Evolutionary conservation across 2,797 vertebrate genomes (phyloP), one percentile per base, ranked within the genome.

Genomic region (Poeciliopsis infans): DNA sequence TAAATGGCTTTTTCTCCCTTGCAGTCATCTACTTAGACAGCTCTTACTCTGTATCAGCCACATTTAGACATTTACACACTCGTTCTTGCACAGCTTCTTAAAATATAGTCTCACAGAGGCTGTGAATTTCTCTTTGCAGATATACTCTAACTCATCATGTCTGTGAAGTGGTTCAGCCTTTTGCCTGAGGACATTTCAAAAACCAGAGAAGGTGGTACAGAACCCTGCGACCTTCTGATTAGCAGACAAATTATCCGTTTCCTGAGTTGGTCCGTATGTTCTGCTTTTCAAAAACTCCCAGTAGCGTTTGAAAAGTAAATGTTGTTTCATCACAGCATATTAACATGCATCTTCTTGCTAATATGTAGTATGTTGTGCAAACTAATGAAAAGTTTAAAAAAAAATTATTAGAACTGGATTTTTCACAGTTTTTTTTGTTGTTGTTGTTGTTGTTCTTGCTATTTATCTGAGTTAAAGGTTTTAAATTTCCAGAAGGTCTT

Each of bases 161-260:
- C 68, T 70, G 68, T 70, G 25, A 45, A 45, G 68, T 70, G 68
- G 5, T 70, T 45, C 41, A 45, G 41, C 68, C 25, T 16, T 70
- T 70, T 45, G 68, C 68, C 25, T n/a, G 68, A 70, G 39, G 39
- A 45, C 41, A 70, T 25, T 70, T 70, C 13, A 70, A 70, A 43
- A 28, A 6, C 41, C 68, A 45, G 25, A 45, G 12, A 45, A 45
- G 39, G 11, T 7, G 41, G 41, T 45, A 15, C 23, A 41, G 39
- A 70, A 70, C 25, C 25, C 25, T 70, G 68, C 15, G 25, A 70
- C 41, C 25, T 45, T 70, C 25, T 70, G 68, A 28, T n/a, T 16
- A 70, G 41, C 23, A 16, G 25, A 5, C 20, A 68, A 69, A 16
- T 43, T 28, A 12, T n/a, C 41, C 1, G 25, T 12, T 45, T 45